Percentiles rank a stretch among this genome's conserved stretches.
Conservation (phyloP, 2,797 vertebrate genomes). For the Ctenopoma kingsleyae region DNA sequence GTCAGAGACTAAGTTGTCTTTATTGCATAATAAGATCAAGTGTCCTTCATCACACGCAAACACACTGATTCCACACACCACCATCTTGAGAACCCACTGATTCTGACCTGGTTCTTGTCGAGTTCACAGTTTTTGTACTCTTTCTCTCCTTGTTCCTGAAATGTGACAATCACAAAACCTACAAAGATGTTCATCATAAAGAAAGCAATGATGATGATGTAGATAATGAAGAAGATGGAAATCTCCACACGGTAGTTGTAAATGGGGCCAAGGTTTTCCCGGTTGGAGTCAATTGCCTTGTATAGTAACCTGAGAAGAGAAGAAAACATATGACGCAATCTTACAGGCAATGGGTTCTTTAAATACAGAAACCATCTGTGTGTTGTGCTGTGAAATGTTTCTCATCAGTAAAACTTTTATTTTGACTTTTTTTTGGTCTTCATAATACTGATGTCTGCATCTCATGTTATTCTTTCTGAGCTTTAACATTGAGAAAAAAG, state of each 20-base stretch:
- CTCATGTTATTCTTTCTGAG: background rate
- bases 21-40: background rate
- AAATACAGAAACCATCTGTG: background rate
- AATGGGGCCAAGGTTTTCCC: constrained; percentile 95
- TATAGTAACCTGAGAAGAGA: constrained; percentile 89
- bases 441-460: background rate
- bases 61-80: background rate
- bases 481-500: background rate
- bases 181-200: constrained; percentile 99
- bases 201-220: constrained; percentile 99
- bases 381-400: background rate
- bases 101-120: constrained; percentile 98
- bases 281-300: constrained; percentile 98
- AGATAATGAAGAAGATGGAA: constrained; percentile 99
- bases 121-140: constrained; percentile 99
- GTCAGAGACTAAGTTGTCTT: background rate
- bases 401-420: background rate
- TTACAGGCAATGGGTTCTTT: background rate
- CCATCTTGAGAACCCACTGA: background rate
- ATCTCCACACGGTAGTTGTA: constrained; percentile 99
- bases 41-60: background rate
- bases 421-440: background rate
- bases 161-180: constrained; percentile 99
- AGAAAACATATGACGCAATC: background rate
- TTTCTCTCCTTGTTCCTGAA: constrained; percentile 99